Evolutionary conservation across 1,140 invertebrate genomes (phyloP).

Genomic region (Manduca sexta): DNA sequence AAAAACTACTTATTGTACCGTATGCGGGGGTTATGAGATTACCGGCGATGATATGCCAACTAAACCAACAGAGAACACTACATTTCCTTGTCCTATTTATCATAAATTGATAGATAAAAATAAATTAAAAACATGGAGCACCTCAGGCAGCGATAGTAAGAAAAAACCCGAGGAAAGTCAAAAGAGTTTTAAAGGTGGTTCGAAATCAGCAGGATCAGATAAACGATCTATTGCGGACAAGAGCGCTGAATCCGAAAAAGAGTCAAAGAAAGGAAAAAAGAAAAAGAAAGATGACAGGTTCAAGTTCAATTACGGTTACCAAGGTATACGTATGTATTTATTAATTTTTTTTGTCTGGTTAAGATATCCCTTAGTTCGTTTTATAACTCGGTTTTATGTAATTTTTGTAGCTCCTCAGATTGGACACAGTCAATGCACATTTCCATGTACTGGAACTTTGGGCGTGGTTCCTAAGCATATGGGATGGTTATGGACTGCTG

Average conservation of each 20-base stretch:
- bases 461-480: slow-evolving; percentile 50
- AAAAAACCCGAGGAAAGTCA: slow-evolving; percentile 30
- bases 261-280: slow-evolving; percentile 43
- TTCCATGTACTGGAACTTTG: slow-evolving; percentile 50
- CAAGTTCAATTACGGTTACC: slow-evolving; percentile 61
- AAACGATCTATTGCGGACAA: slow-evolving; percentile 25
- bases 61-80: slow-evolving; percentile 20
- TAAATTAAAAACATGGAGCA: slow-evolving; percentile 43
- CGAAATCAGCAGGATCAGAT: slow-evolving; percentile 31
- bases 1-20: slow-evolving; percentile 54
- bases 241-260: slow-evolving; percentile 49
- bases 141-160: slow-evolving; percentile 45
- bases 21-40: slow-evolving; percentile 56
- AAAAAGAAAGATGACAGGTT: slow-evolving; percentile 51
- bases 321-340: slow-evolving; percentile 62
- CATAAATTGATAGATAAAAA: slow-evolving; percentile 55
- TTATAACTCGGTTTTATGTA: neutral
- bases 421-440: slow-evolving; percentile 51
- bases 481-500: slow-evolving; percentile 64
- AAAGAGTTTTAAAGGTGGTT: slow-evolving; percentile 27
- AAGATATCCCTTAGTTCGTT: neutral
- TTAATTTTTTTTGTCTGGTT: slow-evolving; percentile 12
- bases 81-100: slow-evolving; percentile 54
- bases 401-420: slow-evolving; percentile 53
- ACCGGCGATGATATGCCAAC: slow-evolving; percentile 38